A percentile compares a stretch with the other conserved stretches of the same genome.
Evolutionary conservation across 1,140 invertebrate genomes (phyloP).

Genomic region (Catajapyx aquilonaris): DNA sequence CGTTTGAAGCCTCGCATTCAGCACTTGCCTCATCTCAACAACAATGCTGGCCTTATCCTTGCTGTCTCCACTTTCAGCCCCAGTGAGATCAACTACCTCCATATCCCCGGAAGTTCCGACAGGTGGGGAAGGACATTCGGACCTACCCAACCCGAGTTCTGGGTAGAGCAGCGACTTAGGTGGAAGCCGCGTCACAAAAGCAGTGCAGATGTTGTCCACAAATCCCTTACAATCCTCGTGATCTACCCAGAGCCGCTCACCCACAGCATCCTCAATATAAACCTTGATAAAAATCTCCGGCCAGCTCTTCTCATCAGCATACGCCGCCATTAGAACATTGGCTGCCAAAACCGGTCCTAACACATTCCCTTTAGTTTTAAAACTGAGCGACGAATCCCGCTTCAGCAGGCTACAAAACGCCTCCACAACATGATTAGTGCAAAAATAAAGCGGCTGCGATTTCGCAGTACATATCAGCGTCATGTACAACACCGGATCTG

Average conservation of each 20-base stretch:
- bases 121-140: conserved; percentile 8
- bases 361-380: conserved; percentile 55
- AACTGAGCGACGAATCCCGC: conserved; percentile 41
- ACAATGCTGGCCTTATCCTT: conserved; percentile 4
- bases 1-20: too few species aligned
- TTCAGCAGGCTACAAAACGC: conserved; percentile 64
- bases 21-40: too few species aligned
- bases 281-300: conserved; percentile 56
- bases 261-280: conserved; percentile 84
- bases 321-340: conserved; percentile 64
- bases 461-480: conserved; percentile 67
- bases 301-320: conserved; percentile 52
- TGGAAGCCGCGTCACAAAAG: conserved; percentile 64
- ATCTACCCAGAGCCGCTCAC: conserved; percentile 84
- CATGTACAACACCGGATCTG: conserved; percentile 53
- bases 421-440: conserved; percentile 53
- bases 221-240: conserved; percentile 73
- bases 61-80: conserved; percentile 14
- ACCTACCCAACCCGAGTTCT: conserved; percentile 24
- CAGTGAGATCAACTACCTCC: too few species aligned
- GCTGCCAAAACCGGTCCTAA: conserved; percentile 63
- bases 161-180: conserved; percentile 32
- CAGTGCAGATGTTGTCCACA: conserved; percentile 77
- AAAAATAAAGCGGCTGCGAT: conserved; percentile 51
- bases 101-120: conserved; percentile 16